Percentiles rank a stretch among this genome's conserved stretches.
These are phyloP conservation scores for Sesamia inferens DNA, from an alignment of 2,888 invertebrate species.

Conservation along the genomic window DNA sequence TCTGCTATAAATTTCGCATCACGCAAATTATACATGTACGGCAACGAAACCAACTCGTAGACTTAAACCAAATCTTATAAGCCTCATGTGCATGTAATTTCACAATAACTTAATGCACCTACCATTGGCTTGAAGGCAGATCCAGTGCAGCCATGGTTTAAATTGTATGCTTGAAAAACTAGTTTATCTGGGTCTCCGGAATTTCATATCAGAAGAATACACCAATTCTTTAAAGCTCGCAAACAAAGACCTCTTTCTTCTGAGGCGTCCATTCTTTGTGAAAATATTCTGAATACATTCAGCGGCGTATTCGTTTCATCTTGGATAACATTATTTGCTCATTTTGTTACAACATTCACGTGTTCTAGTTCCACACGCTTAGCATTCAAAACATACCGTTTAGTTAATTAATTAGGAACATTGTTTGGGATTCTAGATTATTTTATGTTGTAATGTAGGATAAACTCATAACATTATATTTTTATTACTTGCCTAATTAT, in stretches of 20 bases:
- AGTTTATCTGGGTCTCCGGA: neutral
- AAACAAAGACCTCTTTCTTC: constrained; percentile 27
- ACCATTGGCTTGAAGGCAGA: neutral
- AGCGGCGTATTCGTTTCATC: constrained; percentile 20
- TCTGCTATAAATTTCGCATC: neutral
- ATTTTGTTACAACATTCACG: constrained; percentile 17
- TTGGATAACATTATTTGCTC: constrained; percentile 38
- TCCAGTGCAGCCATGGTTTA: neutral
- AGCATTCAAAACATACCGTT: constrained; percentile 26
- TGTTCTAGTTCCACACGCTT: constrained; percentile 13
- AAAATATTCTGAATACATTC: constrained; percentile 39
- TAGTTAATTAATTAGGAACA: constrained; percentile 37
- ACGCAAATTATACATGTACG: neutral
- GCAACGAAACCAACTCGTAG: neutral
- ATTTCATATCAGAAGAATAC: neutral
- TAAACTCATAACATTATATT: constrained; percentile 3
- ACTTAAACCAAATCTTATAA: neutral
- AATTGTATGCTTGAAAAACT: neutral
- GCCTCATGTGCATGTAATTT: too few species aligned
- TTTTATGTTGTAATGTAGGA: constrained; percentile 6
- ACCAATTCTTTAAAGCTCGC: constrained; percentile 1
- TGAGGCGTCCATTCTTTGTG: constrained; percentile 18
- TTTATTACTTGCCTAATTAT: neutral
- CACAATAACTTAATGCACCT: neutral
- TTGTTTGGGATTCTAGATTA: constrained; percentile 6